phyloP scores from a whole-genome alignment of 2,797 vertebrate genomes.

The Neostethus bicornis region DNA sequence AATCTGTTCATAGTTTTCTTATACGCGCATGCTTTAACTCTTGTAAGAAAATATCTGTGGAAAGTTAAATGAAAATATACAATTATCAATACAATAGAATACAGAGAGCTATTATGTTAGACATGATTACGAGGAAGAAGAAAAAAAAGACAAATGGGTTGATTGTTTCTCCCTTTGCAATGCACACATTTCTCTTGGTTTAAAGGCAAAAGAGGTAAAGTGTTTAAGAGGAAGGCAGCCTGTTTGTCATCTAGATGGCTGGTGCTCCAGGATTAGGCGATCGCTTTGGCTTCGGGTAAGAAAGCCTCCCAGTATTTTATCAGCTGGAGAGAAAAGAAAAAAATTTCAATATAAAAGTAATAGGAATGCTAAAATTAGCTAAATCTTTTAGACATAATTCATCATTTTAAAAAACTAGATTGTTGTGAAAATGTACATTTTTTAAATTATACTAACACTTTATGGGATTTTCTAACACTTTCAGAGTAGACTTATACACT shows the following conservation, averaged over 20 bases:
- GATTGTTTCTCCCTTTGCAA: slow-evolving; percentile 80
- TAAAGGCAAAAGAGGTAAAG: slow-evolving; percentile 87
- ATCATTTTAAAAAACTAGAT: no score
- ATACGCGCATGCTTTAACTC: slow-evolving; percentile 61
- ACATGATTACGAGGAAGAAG: slow-evolving; percentile 48
- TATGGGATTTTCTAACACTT: no score
- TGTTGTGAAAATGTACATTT: no score
- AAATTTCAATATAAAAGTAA: slow-evolving; percentile 3
- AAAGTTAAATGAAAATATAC: slow-evolving; percentile 89
- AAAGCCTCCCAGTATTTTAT: slow-evolving; percentile 99
- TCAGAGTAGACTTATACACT: no score
- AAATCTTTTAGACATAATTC: no score
- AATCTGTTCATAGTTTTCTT: slow-evolving; percentile 42
- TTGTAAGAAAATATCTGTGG: slow-evolving; percentile 93
- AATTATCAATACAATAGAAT: slow-evolving; percentile 81
- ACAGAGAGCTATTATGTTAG: slow-evolving; percentile 77
- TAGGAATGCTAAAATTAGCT: no score
- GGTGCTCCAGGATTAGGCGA: slow-evolving; percentile 83
- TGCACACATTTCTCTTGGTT: slow-evolving; percentile 70
- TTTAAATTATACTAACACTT: no score
- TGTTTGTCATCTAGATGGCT: slow-evolving; percentile 44
- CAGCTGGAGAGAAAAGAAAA: slow-evolving; percentile 75
- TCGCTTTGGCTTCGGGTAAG: slow-evolving; percentile 97
- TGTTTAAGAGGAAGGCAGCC: slow-evolving; percentile 86
- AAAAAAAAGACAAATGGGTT: slow-evolving; percentile 62